Evolutionary conservation across 2,113 vertebrate species (phyloP), one percentile per base, ranked within the genome.

Genomic region (Thymallus thymallus): DNA sequence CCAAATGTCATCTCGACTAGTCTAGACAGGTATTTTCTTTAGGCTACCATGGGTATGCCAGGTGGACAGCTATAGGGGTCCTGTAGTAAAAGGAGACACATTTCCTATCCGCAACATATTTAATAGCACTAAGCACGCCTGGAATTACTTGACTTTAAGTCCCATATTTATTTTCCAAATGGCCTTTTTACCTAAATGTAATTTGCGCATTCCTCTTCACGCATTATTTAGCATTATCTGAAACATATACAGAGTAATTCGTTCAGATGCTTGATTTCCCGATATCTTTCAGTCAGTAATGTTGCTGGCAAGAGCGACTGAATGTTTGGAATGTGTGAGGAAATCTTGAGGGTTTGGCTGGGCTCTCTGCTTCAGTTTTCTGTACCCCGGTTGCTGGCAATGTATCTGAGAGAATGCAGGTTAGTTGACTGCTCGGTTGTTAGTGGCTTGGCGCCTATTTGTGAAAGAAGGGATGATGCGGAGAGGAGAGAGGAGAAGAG

Each of bases 71-170:
- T 71, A 45, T 46, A 35, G 75, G 72, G 69, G 75, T 81, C 75
- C 68, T 78, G 81, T 73, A 77, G 62, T 69, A 73, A 72, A 82
- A 89, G 73, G 74, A 76, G 80, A 74, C 85, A 87, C 85, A 87
- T 90, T 90, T 91, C 86, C 88, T 87, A 71, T 86, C 79, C 79
- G 76, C 79, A 90, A 80, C 90, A 90, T 90, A 87, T 92, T 90
- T 90, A 88, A 90, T 89, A 89, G 91, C 80, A 73, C 72, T 80
- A 86, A 89, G 89, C 85, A 88, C 79, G 89, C 84, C 64, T 82
- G 81, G 81, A 89, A 88, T 85, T 74, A 85, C 82, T 70, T 75
- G 84, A 51, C 75, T 77, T 82, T 83, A 79, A 85, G 87, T 86
- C 69, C 69, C 74, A 74, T 76, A 77, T 87, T 85, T 86, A 84